Percentiles rank a stretch among this genome's conserved stretches.
Conservation (phyloP, 2,888 invertebrate species). For the Timema cristinae region DNA sequence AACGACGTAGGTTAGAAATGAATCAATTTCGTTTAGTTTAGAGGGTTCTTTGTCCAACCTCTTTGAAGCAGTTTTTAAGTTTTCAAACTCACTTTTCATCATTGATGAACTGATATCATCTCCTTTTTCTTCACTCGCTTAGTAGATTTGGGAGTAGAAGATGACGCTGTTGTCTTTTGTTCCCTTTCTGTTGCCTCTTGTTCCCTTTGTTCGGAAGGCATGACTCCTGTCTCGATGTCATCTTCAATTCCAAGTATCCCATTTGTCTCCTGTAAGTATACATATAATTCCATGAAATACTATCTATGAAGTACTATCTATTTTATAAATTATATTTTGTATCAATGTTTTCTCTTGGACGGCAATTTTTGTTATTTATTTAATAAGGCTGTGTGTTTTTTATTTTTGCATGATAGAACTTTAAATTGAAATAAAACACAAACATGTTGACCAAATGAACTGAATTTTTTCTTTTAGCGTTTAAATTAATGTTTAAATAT, state of each 20-base stretch:
- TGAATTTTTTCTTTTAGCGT: background rate
- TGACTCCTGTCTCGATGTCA: slow-evolving; percentile 11
- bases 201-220: slow-evolving; percentile 6
- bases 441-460: background rate
- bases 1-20: slow-evolving; percentile 17
- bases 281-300: slow-evolving; percentile 2
- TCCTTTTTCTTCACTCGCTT: slow-evolving; percentile 3
- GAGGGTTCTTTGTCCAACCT: slow-evolving; percentile 15
- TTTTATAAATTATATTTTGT: background rate
- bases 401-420: slow-evolving; percentile 1
- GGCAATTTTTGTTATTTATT: background rate
- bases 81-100: slow-evolving; percentile 3
- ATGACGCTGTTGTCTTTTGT: slow-evolving; percentile 12
- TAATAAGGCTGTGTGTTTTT: background rate
- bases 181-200: background rate
- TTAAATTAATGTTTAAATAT: background rate
- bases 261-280: slow-evolving; percentile 15
- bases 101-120: slow-evolving; percentile 14
- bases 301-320: slow-evolving; percentile 6
- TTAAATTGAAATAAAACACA: slow-evolving; percentile 12
- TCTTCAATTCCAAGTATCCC: slow-evolving; percentile 9
- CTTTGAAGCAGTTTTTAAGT: slow-evolving; percentile 11
- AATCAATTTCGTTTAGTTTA: slow-evolving; percentile 8
- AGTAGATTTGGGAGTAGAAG: slow-evolving; percentile 16
- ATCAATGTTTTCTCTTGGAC: background rate